These are phyloP conservation scores for Pogoniulus pusillus DNA, from an alignment of 2,797 vertebrate genomes.

Conservation along the genomic window DNA sequence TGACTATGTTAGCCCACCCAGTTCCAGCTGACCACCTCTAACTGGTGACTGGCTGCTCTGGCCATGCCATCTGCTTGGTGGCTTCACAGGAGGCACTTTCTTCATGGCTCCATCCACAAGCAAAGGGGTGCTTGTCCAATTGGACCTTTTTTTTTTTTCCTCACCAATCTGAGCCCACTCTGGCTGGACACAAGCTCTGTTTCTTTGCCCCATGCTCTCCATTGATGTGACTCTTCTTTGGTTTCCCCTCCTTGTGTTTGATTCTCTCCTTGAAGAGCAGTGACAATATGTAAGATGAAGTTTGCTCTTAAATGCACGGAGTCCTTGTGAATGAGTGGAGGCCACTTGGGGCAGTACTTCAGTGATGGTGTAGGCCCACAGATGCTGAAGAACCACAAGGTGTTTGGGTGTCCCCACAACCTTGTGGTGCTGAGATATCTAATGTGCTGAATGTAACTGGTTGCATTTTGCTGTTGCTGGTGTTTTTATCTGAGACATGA, in stretches of 20 bases:
- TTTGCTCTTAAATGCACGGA: neutral
- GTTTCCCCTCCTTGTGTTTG: neutral
- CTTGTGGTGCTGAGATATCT: neutral
- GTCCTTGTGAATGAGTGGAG: accelerated
- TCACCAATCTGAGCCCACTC: neutral
- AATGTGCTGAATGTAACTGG: accelerated
- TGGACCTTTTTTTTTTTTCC: neutral
- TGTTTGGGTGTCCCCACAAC: neutral
- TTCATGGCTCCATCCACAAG: accelerated
- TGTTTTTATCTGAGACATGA: accelerated
- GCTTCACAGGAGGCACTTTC: neutral
- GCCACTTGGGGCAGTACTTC: neutral
- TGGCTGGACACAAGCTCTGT: neutral
- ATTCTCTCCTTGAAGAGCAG: accelerated
- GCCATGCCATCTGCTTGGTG: accelerated
- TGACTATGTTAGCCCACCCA: accelerated
- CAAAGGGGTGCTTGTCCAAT: accelerated
- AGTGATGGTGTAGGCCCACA: too few species aligned
- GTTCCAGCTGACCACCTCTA: accelerated
- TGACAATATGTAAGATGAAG: neutral
- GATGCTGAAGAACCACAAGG: accelerated
- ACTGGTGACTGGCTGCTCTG: accelerated
- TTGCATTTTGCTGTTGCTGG: neutral
- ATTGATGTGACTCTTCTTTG: accelerated
- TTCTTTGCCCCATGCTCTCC: accelerated